A percentile compares a stretch with the other conserved stretches of the same genome.
Evolutionary conservation across 37 sponge, comb jelly and placozoan species (phyloP).

Genomic region (Halisarca cf. caerulea): DNA sequence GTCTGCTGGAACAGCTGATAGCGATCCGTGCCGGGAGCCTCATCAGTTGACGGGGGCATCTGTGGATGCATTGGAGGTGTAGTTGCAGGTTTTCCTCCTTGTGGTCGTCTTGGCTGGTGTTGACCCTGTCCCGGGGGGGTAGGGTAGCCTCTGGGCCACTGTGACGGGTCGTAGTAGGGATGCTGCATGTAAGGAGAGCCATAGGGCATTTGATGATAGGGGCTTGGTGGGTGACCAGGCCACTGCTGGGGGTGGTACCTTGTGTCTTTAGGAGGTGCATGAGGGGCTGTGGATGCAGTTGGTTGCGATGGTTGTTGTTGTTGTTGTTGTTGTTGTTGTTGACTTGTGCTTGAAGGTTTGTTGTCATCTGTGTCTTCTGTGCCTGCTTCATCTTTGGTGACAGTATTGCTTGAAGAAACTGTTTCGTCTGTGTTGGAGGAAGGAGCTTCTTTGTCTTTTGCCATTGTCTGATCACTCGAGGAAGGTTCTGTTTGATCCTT

Average conservation of each 20-base stretch:
- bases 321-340: neutral
- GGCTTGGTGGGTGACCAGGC: neutral
- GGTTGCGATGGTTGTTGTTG: neutral
- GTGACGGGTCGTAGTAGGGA: neutral
- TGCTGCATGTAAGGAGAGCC: neutral
- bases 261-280: neutral
- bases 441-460: neutral
- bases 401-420: neutral
- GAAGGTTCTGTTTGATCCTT: neutral
- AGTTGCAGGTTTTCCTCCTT: neutral
- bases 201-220: neutral
- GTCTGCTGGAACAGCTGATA: slow-evolving; percentile 2
- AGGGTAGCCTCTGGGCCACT: neutral
- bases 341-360: no score
- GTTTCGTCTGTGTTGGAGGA: slow-evolving; percentile 10
- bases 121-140: neutral
- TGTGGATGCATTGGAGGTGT: neutral
- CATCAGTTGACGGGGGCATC: neutral
- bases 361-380: no score
- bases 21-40: neutral
- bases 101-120: neutral
- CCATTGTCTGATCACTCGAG: neutral
- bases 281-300: neutral
- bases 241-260: neutral
- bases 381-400: neutral